Base-by-base conservation (phyloP, 2,888 invertebrate species). In the Acrobasis suavella region DNA sequence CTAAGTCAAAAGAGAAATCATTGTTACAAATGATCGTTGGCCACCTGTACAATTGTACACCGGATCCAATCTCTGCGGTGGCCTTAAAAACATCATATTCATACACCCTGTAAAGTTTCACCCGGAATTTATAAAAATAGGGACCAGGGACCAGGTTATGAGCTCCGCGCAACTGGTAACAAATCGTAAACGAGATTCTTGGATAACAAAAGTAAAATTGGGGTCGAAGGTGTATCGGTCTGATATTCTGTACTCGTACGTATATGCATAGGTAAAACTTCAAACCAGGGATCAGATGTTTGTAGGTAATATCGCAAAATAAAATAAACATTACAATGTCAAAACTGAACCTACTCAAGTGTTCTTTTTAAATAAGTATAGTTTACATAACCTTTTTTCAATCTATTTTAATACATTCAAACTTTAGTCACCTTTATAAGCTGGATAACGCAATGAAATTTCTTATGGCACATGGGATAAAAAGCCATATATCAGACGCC, bases 21-120 rank as follows among this genome's bases (percentile, higher is more conserved):
- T 5, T 32, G 32, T 32, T 32, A 6, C 32, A 32, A 72, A 72
- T 67, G 71, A 51, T 75, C 75, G 73, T 71, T 72, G 72, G 74
- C 74, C 69, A 68, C 12, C 42, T 42, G 42, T 42, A 46, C 46
- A 14, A 46, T 32, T 32, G 5, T 32, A 32, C 32, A 32, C 32
- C 66, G 74, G 74, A 80, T 74, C 72, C 78, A 79, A 79, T 82
- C 74, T 73, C 71, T 68, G 66, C 63, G 63, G 65, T 64, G 49
- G 51, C 14, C 60, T 51, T 60, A 60, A 58, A 66, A 60, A 66
- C 32, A 59, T 52, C 60, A 63, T 60, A 72, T 67, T 73, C 63
- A 69, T 63, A 66, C 58, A 15, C 65, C 49, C 38, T 52, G 64
- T 66, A 69, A 71, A 63, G 58, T 50, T n/a, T 60, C 38, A 64